Percentiles rank a stretch among this genome's conserved stretches.
Evolutionary conservation across 2,113 vertebrate species (phyloP).

Genomic region (Chrysochloris asiatica): DNA sequence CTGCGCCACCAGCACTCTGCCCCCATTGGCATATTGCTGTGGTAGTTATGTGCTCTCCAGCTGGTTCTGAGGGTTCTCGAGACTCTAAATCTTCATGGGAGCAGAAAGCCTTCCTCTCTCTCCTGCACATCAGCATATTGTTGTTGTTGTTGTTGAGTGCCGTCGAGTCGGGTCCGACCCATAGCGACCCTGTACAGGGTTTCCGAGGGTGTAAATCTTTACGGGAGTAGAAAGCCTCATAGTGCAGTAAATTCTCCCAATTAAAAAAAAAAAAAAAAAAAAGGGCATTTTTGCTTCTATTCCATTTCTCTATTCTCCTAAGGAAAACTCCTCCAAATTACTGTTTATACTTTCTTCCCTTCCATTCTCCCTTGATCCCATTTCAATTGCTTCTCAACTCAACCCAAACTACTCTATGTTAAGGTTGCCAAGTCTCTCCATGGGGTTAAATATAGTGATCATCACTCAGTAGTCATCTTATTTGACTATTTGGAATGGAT

Average conservation of each 20-base stretch:
- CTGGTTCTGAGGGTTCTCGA: too few species aligned
- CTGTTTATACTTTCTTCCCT: neutral
- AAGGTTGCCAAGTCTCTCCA: neutral
- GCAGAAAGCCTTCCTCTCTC: too few species aligned
- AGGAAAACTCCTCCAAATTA: neutral
- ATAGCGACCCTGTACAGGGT: too few species aligned
- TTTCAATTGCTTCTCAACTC: neutral
- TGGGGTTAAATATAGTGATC: neutral
- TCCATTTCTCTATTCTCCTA: neutral
- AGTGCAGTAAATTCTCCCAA: too few species aligned
- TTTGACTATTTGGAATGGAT: neutral
- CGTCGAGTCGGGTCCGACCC: too few species aligned
- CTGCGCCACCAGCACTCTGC: neutral
- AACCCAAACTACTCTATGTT: neutral
- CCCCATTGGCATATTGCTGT: neutral
- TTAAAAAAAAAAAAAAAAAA: neutral
- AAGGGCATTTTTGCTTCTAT: neutral
- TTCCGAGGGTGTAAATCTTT: too few species aligned
- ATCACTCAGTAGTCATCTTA: neutral
- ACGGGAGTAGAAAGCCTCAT: too few species aligned
- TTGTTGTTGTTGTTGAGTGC: too few species aligned
- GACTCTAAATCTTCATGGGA: too few species aligned
- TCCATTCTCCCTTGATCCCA: neutral
- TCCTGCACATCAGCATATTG: too few species aligned
- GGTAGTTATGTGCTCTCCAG: too few species aligned